phyloP scores from a whole-genome alignment of 1,140 invertebrate genomes.

The Lepidotrigona ventralis region DNA sequence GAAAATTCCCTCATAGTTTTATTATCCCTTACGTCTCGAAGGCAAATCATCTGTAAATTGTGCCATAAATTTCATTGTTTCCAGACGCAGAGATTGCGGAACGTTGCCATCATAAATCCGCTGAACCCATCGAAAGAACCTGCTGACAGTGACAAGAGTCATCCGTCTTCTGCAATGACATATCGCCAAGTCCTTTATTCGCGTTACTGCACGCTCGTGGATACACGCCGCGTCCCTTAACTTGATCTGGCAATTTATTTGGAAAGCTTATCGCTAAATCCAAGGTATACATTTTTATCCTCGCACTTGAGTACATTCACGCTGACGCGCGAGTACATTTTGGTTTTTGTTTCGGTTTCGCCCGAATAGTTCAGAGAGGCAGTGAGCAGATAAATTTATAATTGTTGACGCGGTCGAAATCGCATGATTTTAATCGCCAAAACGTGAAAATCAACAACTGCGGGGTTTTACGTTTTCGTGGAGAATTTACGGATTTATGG shows the following conservation, averaged over 20 bases:
- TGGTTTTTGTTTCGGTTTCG: no score
- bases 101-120: conserved; percentile 15
- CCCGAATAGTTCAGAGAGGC: no score
- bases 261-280: not conserved
- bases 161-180: conserved; percentile 24
- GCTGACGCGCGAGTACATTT: no score
- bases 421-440: no score
- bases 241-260: not conserved
- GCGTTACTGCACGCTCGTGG: not conserved
- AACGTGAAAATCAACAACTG: no score
- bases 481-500: no score
- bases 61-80: conserved; percentile 41
- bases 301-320: not conserved
- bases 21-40: not conserved
- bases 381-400: no score
- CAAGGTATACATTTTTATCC: not conserved
- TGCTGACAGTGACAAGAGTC: conserved; percentile 27
- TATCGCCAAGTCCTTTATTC: conserved; percentile 13
- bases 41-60: not conserved
- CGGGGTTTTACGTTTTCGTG: no score
- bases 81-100: not conserved
- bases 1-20: not conserved
- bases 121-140: conserved; percentile 15
- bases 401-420: no score
- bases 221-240: not conserved